These are phyloP conservation scores for Elaphurus davidianus DNA, from an alignment of 2,113 vertebrate genomes.

Conservation along the genomic window DNA sequence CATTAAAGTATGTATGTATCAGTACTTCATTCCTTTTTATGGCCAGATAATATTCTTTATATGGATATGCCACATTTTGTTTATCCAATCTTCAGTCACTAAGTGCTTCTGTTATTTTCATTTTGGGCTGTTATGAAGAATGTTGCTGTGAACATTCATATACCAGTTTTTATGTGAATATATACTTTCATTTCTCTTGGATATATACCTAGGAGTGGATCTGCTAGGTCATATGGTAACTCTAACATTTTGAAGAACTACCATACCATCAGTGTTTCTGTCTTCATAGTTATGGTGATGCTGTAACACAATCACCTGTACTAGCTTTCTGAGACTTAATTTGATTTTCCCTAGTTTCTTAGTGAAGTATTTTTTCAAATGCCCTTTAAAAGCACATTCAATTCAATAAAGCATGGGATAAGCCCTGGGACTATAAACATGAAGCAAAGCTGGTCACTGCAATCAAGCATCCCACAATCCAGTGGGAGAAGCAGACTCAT, in stretches of 20 bases:
- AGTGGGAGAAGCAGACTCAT: not conserved
- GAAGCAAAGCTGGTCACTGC: not conserved
- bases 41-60: not conserved
- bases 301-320: not conserved
- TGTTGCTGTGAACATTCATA: not conserved
- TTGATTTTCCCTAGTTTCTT: not conserved
- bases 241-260: not conserved
- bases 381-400: constrained; percentile 18
- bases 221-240: not conserved
- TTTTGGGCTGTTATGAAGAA: not conserved
- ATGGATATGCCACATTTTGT: not conserved
- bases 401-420: not conserved
- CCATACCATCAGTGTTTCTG: not conserved
- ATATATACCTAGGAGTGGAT: not conserved
- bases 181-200: not conserved
- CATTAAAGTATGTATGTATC: not conserved
- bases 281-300: not conserved
- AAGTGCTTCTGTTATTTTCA: not conserved
- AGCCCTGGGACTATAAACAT: not conserved
- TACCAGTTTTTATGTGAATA: not conserved
- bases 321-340: not conserved
- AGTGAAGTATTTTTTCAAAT: not conserved
- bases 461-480: not conserved
- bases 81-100: not conserved
- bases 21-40: not conserved